These are phyloP conservation scores for Elmis aenea DNA, from an alignment of 2,888 invertebrate species.

Conservation along the genomic window DNA sequence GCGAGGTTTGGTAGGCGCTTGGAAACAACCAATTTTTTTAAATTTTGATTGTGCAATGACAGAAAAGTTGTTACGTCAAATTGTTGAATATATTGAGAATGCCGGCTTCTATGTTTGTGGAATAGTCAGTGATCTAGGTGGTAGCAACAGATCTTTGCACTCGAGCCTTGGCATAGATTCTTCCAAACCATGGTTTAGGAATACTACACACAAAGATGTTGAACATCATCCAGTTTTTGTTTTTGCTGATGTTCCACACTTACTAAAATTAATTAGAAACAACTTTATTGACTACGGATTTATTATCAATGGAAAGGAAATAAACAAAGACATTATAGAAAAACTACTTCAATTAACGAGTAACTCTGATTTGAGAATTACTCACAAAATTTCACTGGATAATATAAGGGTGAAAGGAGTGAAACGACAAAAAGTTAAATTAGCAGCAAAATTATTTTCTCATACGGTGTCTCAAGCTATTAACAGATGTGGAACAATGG, in stretches of 20 bases:
- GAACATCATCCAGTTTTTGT: conserved; percentile 6
- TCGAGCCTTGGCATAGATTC: conserved; percentile 3
- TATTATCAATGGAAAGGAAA: conserved; percentile 9
- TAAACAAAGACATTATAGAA: conserved; percentile 8
- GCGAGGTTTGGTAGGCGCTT: conserved; percentile 20
- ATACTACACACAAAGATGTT: conserved; percentile 10
- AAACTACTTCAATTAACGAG: conserved; percentile 7
- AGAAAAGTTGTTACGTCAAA: conserved; percentile 19
- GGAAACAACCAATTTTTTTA: conserved; percentile 26
- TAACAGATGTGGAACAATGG: conserved; percentile 7
- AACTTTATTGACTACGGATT: conserved; percentile 14
- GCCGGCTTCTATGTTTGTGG: conserved; percentile 10
- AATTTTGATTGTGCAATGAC: conserved; percentile 24
- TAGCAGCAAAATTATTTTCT: conserved; percentile 22
- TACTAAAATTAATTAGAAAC: conserved; percentile 13
- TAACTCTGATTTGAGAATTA: conserved; percentile 6
- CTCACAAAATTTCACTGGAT: conserved; percentile 9
- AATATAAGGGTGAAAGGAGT: conserved; percentile 5
- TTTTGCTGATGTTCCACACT: conserved; percentile 13
- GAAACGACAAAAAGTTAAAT: conserved; percentile 13
- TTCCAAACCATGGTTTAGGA: conserved; percentile 7
- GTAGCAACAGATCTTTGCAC: conserved; percentile 9
- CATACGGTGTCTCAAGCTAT: conserved; percentile 17
- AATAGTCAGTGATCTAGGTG: conserved; percentile 11
- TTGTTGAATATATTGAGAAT: conserved; percentile 19